phyloP scores from a whole-genome alignment of 1,140 invertebrate genomes.

The Tyrophagus putrescentiae region DNA sequence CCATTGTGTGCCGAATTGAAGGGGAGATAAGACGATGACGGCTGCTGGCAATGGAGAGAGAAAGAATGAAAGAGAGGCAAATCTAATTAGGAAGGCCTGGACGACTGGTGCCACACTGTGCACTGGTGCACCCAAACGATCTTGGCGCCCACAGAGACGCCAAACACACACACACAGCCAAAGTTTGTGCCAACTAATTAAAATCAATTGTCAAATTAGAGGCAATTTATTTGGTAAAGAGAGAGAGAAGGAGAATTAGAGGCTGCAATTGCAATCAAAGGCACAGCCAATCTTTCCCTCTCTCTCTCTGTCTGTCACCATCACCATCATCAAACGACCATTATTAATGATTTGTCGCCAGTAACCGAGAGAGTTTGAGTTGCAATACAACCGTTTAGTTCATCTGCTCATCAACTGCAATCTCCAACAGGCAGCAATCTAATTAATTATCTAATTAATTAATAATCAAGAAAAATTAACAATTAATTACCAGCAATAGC shows the following conservation, averaged over 20 bases:
- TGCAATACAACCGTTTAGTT: too few relatives aligned
- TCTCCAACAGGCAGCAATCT: too few relatives aligned
- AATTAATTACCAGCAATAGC: not conserved
- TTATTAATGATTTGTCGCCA: too few relatives aligned
- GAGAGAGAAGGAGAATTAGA: too few relatives aligned
- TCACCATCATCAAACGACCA: too few relatives aligned
- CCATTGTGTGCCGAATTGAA: too few relatives aligned
- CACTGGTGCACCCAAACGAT: not conserved
- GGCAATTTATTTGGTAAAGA: constrained; percentile 7
- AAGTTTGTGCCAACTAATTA: not conserved
- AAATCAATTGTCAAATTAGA: constrained; percentile 16
- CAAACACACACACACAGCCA: not conserved
- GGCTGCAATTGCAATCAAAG: too few relatives aligned
- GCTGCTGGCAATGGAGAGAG: too few relatives aligned
- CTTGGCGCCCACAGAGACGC: not conserved
- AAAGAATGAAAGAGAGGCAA: not conserved
- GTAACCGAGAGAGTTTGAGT: too few relatives aligned
- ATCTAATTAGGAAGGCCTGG: constrained; percentile 9
- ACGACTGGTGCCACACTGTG: not conserved
- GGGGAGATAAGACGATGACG: constrained; percentile 10
- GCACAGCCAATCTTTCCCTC: too few relatives aligned
- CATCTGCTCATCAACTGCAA: too few relatives aligned
- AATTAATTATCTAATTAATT: constrained; percentile 16
- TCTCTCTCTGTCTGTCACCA: too few relatives aligned
- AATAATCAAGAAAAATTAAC: constrained; percentile 9